phyloP scores from a whole-genome alignment of 2,888 invertebrate species.

The Synergus umbraculus region DNA sequence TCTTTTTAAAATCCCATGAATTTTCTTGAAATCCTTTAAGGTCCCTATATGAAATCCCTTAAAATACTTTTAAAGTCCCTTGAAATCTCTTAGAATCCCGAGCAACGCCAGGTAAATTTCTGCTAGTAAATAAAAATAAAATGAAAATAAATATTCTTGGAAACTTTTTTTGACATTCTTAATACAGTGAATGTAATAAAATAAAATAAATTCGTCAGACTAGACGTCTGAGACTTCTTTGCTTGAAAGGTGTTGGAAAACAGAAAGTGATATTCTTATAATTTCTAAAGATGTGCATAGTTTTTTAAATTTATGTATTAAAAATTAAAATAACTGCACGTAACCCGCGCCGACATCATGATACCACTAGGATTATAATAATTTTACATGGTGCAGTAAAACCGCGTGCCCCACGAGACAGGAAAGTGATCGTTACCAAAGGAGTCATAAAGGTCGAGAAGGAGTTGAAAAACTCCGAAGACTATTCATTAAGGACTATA shows the following conservation, averaged over 20 bases:
- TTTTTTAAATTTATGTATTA: not conserved
- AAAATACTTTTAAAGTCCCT: too few relatives aligned
- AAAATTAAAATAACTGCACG: conserved; percentile 21
- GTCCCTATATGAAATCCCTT: too few relatives aligned
- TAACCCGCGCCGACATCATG: conserved; percentile 22
- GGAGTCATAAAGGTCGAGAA: conserved; percentile 54
- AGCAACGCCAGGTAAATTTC: too few relatives aligned
- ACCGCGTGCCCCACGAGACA: conserved; percentile 56
- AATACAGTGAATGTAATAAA: too few relatives aligned
- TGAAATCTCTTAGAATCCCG: too few relatives aligned
- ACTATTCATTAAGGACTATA: conserved; percentile 12
- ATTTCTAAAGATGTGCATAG: not conserved
- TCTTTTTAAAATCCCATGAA: too few relatives aligned
- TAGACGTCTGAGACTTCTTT: not conserved
- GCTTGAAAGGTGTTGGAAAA: conserved; percentile 1
- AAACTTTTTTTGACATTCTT: too few relatives aligned
- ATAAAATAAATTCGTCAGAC: too few relatives aligned
- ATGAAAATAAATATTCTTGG: too few relatives aligned
- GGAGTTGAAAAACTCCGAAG: conserved; percentile 46
- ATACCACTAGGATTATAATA: conserved; percentile 47
- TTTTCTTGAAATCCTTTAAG: too few relatives aligned
- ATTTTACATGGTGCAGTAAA: conserved; percentile 48
- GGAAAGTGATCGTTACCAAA: conserved; percentile 57
- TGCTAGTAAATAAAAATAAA: too few relatives aligned
- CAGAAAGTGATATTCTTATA: not conserved